A percentile compares a stretch with the other conserved stretches of the same genome.
These are phyloP conservation scores for Drosophila saltans DNA, from an alignment of 1,140 invertebrate species.

Conservation along the genomic window DNA sequence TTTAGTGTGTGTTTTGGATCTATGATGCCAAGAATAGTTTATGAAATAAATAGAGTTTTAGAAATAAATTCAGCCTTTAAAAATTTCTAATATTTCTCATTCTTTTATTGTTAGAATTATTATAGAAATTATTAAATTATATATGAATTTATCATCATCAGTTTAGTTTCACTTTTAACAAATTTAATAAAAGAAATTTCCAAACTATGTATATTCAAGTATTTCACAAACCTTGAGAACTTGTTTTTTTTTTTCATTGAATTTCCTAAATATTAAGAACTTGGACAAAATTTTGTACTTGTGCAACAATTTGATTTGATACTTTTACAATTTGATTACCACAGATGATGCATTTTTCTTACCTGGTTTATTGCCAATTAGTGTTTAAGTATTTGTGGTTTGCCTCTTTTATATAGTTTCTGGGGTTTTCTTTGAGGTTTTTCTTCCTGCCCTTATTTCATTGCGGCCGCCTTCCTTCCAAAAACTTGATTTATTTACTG, in stretches of 20 bases:
- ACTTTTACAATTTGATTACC: neutral
- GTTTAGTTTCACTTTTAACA: too few species aligned
- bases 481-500: slow-evolving; percentile 24
- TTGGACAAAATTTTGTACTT: neutral
- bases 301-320: neutral
- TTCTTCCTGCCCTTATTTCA: neutral
- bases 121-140: too few species aligned
- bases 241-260: neutral
- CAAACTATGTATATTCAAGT: too few species aligned
- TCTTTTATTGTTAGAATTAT: too few species aligned
- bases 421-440: slow-evolving; percentile 12
- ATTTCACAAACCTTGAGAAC: too few species aligned
- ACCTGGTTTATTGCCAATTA: slow-evolving; percentile 12
- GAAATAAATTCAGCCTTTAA: too few species aligned
- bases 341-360: neutral
- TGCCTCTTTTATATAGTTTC: slow-evolving; percentile 29
- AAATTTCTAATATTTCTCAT: too few species aligned
- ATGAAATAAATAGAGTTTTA: too few species aligned
- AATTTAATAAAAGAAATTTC: too few species aligned
- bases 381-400: slow-evolving; percentile 16
- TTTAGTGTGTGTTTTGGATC: too few species aligned
- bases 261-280: neutral
- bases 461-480: neutral
- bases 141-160: too few species aligned
- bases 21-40: too few species aligned